Evolutionary conservation across 2,797 vertebrate genomes (phyloP).

Genomic region (Spheniscus humboldti): DNA sequence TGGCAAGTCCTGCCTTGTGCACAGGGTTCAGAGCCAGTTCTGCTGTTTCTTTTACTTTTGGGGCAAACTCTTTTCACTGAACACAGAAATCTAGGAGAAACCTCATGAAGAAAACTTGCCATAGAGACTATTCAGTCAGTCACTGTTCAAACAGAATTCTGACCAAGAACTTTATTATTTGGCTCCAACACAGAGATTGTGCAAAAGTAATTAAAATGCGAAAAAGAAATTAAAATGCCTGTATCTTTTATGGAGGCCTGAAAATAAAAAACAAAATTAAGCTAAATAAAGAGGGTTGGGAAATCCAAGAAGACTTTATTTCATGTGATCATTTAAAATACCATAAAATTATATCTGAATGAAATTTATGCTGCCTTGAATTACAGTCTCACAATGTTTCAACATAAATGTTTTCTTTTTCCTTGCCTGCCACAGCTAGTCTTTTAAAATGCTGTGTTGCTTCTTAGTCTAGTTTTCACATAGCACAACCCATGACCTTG

Average conservation of each 20-base stretch:
- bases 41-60: background rate
- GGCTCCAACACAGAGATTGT: background rate
- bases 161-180: background rate
- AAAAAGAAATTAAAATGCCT: background rate
- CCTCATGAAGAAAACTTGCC: background rate
- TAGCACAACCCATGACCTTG: background rate
- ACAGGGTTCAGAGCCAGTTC: background rate
- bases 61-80: background rate
- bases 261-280: background rate
- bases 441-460: background rate
- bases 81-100: background rate
- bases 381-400: background rate
- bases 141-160: background rate
- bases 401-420: background rate
- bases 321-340: background rate
- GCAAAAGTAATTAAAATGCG: background rate
- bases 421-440: background rate
- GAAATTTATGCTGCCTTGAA: background rate
- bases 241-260: background rate
- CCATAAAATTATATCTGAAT: background rate
- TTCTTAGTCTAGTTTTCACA: conserved; percentile 10
- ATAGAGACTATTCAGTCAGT: background rate
- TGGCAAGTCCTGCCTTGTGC: background rate
- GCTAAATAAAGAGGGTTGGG: background rate
- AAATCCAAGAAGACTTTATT: background rate